Evolutionary conservation across 2,113 vertebrate species (phyloP).

Genomic region (Rousettus leschenaultii): DNA sequence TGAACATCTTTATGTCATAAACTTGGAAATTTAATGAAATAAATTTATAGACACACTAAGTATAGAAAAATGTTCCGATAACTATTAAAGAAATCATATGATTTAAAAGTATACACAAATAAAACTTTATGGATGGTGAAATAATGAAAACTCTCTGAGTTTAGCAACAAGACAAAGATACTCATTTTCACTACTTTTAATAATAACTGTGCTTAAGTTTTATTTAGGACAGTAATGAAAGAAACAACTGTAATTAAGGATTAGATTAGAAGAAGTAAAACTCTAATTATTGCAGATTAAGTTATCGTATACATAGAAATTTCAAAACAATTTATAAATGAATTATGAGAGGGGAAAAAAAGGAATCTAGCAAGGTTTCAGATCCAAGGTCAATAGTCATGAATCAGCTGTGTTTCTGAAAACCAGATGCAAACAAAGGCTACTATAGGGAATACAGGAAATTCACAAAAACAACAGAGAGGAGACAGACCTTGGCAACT

Average conservation of each 20-base stretch:
- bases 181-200: background rate
- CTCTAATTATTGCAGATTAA: background rate
- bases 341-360: background rate
- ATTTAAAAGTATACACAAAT: background rate
- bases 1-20: background rate
- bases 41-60: background rate
- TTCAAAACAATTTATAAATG: background rate
- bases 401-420: background rate
- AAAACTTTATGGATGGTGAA: background rate
- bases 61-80: background rate
- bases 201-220: background rate
- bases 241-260: background rate
- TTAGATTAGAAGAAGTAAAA: background rate
- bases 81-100: background rate
- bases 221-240: background rate
- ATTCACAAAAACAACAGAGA: background rate
- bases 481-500: background rate
- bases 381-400: background rate
- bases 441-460: background rate
- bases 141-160: background rate
- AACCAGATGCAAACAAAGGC: background rate
- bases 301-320: background rate
- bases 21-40: background rate
- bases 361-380: background rate
- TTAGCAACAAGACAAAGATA: background rate